phyloP scores from a whole-genome alignment of 2,113 vertebrate genomes.

The Stegastes partitus region DNA sequence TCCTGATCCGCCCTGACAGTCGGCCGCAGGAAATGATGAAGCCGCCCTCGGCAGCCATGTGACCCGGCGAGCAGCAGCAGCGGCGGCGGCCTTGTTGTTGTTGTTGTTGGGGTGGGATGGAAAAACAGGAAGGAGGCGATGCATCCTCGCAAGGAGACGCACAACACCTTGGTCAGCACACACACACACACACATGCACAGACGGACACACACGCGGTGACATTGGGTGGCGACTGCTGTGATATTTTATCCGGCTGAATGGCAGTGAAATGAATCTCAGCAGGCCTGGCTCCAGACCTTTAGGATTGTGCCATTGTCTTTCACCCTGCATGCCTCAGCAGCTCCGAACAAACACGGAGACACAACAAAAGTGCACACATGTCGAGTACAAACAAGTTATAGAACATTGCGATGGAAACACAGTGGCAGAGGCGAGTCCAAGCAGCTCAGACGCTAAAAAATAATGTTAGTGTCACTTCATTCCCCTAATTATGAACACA shows the following conservation, averaged over 20 bases:
- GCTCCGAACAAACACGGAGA: slow-evolving; percentile 13
- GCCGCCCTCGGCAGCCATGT: slow-evolving; percentile 69
- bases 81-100: no score
- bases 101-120: slow-evolving; percentile 23
- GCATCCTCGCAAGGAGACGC: slow-evolving; percentile 44
- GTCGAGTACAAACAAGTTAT: no score
- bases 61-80: slow-evolving; percentile 54
- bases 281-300: slow-evolving; percentile 61
- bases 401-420: no score
- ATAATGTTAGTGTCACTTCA: no score
- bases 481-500: no score
- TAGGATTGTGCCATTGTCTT: slow-evolving; percentile 52
- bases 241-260: slow-evolving; percentile 63
- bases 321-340: slow-evolving; percentile 44
- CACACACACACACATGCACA: neutral
- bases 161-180: slow-evolving; percentile 17
- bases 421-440: no score
- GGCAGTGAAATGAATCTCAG: slow-evolving; percentile 62
- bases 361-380: slow-evolving; percentile 6
- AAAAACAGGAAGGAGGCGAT: slow-evolving; percentile 38
- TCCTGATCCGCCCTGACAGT: slow-evolving; percentile 80
- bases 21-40: slow-evolving; percentile 77
- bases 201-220: neutral
- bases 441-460: no score
- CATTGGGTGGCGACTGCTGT: slow-evolving; percentile 43